Conservation (phyloP, 2,113 vertebrate species). For the Blennius ocellaris region DNA sequence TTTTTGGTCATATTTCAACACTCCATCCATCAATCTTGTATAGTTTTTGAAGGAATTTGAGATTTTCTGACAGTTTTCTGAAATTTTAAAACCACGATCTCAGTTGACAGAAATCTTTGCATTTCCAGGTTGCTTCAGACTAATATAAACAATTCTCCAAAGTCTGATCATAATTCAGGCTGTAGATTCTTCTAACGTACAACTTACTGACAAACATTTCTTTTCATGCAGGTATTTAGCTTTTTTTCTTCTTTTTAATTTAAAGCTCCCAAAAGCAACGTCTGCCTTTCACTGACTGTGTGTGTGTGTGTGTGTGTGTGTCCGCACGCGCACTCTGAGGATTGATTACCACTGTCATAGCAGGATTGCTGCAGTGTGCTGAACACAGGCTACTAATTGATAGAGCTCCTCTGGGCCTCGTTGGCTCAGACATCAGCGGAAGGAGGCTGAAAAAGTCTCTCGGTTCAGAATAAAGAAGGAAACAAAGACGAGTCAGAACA, state of each 20-base stretch:
- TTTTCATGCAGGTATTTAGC: not conserved
- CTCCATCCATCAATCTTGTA: too few species aligned
- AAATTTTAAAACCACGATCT: too few species aligned
- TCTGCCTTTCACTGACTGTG: constrained; percentile 16
- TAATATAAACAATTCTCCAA: not conserved
- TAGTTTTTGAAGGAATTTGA: too few species aligned
- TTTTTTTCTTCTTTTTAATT: not conserved
- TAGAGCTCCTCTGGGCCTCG: constrained; percentile 56
- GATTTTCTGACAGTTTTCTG: too few species aligned
- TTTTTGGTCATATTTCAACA: too few species aligned
- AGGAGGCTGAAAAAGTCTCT: constrained; percentile 44
- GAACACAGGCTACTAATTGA: constrained; percentile 66
- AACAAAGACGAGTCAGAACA: constrained; percentile 4
- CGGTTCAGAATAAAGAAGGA: constrained; percentile 14
- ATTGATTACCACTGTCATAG: constrained; percentile 68
- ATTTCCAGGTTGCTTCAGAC: too few species aligned
- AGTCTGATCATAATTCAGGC: not conserved
- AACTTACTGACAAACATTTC: not conserved
- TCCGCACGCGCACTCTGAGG: constrained; percentile 35
- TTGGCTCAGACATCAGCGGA: constrained; percentile 33
- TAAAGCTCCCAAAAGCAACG: not conserved
- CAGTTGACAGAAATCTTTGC: too few species aligned
- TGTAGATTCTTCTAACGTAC: not conserved
- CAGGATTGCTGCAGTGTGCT: constrained; percentile 56
- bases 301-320: constrained; percentile 26